A percentile compares a stretch with the other conserved stretches of the same genome.
Evolutionary conservation across 2,888 invertebrate species (phyloP).

Genomic region (Kuschelorhynchus macadamiae): DNA sequence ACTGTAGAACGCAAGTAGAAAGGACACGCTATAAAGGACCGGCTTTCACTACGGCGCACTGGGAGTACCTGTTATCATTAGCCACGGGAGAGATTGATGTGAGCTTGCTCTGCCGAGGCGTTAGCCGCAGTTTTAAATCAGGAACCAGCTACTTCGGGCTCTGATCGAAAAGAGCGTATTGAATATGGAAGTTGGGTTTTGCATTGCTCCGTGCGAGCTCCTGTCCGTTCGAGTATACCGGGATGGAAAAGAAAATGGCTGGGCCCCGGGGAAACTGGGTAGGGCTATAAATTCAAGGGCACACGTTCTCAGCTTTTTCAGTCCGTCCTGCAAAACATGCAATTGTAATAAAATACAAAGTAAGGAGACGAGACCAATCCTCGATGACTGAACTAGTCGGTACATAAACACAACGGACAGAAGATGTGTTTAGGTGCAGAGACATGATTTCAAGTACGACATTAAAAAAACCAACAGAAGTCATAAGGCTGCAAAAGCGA

Average conservation of each 20-base stretch:
- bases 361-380: too few relatives aligned
- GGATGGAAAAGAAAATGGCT: constrained; percentile 1
- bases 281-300: constrained; percentile 2
- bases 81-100: constrained; percentile 2
- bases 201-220: constrained; percentile 13
- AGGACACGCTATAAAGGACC: too few relatives aligned
- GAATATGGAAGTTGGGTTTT: not conserved
- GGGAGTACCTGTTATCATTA: constrained; percentile 5
- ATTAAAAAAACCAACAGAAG: too few relatives aligned
- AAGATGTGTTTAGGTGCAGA: too few relatives aligned
- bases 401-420: too few relatives aligned
- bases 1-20: too few relatives aligned
- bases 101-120: constrained; percentile 18
- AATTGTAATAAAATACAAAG: too few relatives aligned
- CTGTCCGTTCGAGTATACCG: constrained; percentile 12
- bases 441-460: too few relatives aligned
- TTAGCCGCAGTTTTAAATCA: not conserved
- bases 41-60: not conserved
- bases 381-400: too few relatives aligned
- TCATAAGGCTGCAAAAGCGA: too few relatives aligned
- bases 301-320: too few relatives aligned
- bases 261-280: constrained; percentile 22
- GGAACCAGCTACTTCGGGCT: constrained; percentile 15
- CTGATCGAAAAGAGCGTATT: constrained; percentile 14
- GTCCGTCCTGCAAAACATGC: too few relatives aligned